phyloP scores from a whole-genome alignment of 1,140 invertebrate species.

The Drosophila tropicalis region DNA sequence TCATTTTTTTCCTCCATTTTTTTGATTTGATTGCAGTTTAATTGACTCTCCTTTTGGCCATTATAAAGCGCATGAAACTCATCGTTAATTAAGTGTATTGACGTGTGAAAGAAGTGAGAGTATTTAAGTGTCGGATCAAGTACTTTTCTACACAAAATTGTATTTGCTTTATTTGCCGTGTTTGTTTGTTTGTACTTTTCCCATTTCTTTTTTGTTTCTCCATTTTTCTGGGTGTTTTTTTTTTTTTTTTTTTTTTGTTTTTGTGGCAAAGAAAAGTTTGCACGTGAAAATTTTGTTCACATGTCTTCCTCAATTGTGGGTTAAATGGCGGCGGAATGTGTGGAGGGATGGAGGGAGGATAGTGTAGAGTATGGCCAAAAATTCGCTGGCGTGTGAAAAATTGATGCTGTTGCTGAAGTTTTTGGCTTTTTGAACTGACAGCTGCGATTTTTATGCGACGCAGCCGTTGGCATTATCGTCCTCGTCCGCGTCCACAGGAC shows the following conservation, averaged over 20 bases:
- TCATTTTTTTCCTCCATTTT: too few relatives aligned
- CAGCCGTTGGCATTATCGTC: slow-evolving; percentile 33
- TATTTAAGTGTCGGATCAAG: slow-evolving; percentile 41
- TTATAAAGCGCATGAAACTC: not conserved
- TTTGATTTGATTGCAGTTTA: too few relatives aligned
- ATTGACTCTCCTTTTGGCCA: not conserved
- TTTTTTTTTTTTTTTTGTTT: slow-evolving; percentile 39
- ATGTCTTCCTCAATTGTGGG: slow-evolving; percentile 54
- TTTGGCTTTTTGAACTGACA: slow-evolving; percentile 81
- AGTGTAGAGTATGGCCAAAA: slow-evolving; percentile 34
- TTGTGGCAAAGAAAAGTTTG: slow-evolving; percentile 64
- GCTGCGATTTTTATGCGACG: slow-evolving; percentile 76
- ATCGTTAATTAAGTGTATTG: slow-evolving; percentile 36
- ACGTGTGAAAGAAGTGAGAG: too few relatives aligned
- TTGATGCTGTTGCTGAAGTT: slow-evolving; percentile 76
- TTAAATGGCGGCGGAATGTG: slow-evolving; percentile 1
- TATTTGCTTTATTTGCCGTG: slow-evolving; percentile 63
- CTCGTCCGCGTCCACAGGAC: not conserved
- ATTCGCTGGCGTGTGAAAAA: slow-evolving; percentile 69
- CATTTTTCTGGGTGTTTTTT: slow-evolving; percentile 28
- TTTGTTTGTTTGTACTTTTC: slow-evolving; percentile 42
- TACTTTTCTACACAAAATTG: slow-evolving; percentile 30
- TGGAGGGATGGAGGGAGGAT: slow-evolving; percentile 21
- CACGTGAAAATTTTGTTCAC: slow-evolving; percentile 77
- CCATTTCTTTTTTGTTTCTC: slow-evolving; percentile 22